A percentile compares a stretch with the other conserved stretches of the same genome.
phyloP scores from a whole-genome alignment of 2,797 vertebrate genomes.

The Macropodus opercularis region DNA sequence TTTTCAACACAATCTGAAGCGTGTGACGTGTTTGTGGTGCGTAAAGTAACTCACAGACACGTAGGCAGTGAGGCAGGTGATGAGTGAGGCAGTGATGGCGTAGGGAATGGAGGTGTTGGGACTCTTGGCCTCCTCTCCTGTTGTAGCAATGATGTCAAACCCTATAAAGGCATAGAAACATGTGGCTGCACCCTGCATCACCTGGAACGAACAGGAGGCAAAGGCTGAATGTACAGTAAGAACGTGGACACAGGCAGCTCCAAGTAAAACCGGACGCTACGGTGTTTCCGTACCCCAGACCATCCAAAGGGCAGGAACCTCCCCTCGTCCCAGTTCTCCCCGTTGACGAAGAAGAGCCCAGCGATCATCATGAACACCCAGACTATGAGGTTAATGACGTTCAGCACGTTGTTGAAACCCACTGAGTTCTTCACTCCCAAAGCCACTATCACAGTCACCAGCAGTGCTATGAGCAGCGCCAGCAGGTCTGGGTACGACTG shows the following conservation, averaged over 20 bases:
- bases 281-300: slow-evolving; percentile 87
- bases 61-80: slow-evolving; percentile 97
- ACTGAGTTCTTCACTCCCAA: slow-evolving; percentile 97
- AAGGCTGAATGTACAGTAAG: neutral
- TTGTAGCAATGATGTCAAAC: slow-evolving; percentile 99
- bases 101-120: slow-evolving; percentile 99
- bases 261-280: neutral
- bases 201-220: slow-evolving; percentile 75
- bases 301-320: slow-evolving; percentile 94
- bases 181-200: slow-evolving; percentile 96
- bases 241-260: neutral
- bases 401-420: slow-evolving; percentile 95
- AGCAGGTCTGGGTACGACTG: slow-evolving; percentile 95
- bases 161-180: slow-evolving; percentile 99
- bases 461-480: slow-evolving; percentile 90
- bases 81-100: slow-evolving; percentile 94
- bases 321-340: slow-evolving; percentile 94
- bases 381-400: slow-evolving; percentile 93
- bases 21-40: neutral
- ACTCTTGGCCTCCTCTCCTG: slow-evolving; percentile 96
- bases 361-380: slow-evolving; percentile 99
- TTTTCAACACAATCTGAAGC: no score
- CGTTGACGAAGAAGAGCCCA: slow-evolving; percentile 91
- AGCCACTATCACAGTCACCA: slow-evolving; percentile 94
- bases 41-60: slow-evolving; percentile 89